These are phyloP conservation scores for Phortica magna DNA, from an alignment of 2,888 invertebrate genomes.

Conservation along the genomic window DNA sequence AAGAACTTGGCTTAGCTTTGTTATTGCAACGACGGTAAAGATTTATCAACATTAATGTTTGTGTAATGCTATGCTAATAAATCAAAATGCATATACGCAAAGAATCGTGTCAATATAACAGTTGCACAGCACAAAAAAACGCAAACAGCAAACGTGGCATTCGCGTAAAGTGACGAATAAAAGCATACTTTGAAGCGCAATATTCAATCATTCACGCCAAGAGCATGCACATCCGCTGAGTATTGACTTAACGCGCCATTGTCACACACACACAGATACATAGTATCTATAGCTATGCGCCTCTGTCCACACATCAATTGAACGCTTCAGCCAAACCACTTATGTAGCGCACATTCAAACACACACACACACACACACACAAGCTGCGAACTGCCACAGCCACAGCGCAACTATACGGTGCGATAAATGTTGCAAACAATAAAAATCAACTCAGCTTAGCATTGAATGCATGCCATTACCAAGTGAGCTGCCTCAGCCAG, in stretches of 20 bases:
- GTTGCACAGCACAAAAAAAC: too few species aligned
- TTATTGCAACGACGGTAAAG: too few species aligned
- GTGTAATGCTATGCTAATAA: not conserved
- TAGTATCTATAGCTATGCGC: not conserved
- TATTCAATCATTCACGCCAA: slow-evolving; percentile 13
- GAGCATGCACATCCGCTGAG: not conserved
- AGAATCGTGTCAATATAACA: not conserved
- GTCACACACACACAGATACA: not conserved
- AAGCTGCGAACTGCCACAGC: not conserved
- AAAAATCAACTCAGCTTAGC: slow-evolving; percentile 28
- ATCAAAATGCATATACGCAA: not conserved
- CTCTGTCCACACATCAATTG: slow-evolving; percentile 15
- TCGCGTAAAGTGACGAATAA: not conserved
- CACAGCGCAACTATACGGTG: slow-evolving; percentile 3
- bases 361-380: not conserved
- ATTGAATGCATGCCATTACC: slow-evolving; percentile 9
- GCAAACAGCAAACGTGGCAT: not conserved
- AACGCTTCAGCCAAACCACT: slow-evolving; percentile 9
- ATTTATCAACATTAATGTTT: too few species aligned
- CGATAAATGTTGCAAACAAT: slow-evolving; percentile 28
- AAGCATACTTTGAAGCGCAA: slow-evolving; percentile 15
- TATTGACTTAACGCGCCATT: not conserved
- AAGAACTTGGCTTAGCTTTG: too few species aligned
- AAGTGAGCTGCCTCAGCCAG: not conserved
- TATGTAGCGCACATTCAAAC: not conserved